phyloP scores from a whole-genome alignment of 2,888 invertebrate species.

The Hemicrepidius hirtus region DNA sequence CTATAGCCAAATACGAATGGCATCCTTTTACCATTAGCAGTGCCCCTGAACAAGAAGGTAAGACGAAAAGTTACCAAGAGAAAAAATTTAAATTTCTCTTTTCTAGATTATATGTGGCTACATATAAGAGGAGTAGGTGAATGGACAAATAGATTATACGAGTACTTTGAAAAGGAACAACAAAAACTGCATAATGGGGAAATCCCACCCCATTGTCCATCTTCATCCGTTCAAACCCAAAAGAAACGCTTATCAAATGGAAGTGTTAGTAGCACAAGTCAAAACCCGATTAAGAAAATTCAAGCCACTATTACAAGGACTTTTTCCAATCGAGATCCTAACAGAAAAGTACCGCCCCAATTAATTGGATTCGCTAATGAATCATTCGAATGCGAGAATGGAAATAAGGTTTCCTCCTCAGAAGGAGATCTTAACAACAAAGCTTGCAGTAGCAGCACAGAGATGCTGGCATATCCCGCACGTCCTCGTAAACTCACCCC shows the following conservation, averaged over 20 bases:
- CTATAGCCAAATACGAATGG: conserved; percentile 95
- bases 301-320: conserved; percentile 73
- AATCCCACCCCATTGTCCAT: conserved; percentile 70
- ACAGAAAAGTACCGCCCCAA: conserved; percentile 64
- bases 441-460: conserved; percentile 63
- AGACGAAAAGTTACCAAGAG: no score
- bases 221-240: conserved; percentile 55
- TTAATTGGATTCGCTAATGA: conserved; percentile 69
- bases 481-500: conserved; percentile 69
- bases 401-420: conserved; percentile 57
- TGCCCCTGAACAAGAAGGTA: conserved; percentile 94
- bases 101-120: conserved; percentile 90
- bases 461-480: conserved; percentile 48
- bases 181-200: conserved; percentile 82
- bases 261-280: conserved; percentile 63
- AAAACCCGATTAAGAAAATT: conserved; percentile 67
- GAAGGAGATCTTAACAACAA: conserved; percentile 62
- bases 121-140: conserved; percentile 95
- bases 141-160: conserved; percentile 93
- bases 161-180: conserved; percentile 90
- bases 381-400: conserved; percentile 64
- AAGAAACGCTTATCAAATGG: conserved; percentile 63
- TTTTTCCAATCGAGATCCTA: conserved; percentile 72
- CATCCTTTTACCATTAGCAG: conserved; percentile 98
- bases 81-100: background rate